phyloP scores from a whole-genome alignment of 2,888 invertebrate genomes.

The Cryptocephalus moraei region DNA sequence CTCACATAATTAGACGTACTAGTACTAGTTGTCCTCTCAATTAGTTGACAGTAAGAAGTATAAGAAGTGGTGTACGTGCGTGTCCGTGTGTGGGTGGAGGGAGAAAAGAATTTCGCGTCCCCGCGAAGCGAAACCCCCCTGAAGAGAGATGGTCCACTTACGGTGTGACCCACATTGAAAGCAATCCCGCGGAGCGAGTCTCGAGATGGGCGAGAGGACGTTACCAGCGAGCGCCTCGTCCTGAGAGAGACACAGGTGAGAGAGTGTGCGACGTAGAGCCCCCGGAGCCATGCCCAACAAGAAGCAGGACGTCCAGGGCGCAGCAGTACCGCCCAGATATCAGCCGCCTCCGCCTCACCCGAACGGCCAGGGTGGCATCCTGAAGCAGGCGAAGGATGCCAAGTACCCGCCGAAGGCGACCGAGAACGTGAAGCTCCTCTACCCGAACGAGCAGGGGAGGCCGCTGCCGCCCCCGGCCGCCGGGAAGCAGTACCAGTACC shows the following conservation, averaged over 20 bases:
- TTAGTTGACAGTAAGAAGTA: too few relatives aligned
- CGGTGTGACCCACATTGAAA: too few relatives aligned
- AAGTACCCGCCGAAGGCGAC: slow-evolving; percentile 9
- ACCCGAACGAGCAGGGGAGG: slow-evolving; percentile 25
- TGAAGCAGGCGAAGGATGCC: slow-evolving; percentile 36
- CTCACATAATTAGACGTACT: too few relatives aligned
- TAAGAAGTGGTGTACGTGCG: too few relatives aligned
- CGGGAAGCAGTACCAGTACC: slow-evolving; percentile 24
- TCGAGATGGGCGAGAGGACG: slow-evolving; percentile 11
- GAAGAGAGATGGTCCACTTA: too few relatives aligned
- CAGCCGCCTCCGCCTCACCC: slow-evolving; percentile 65
- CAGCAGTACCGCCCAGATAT: slow-evolving; percentile 60
- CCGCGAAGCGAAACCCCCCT: slow-evolving; percentile 17
- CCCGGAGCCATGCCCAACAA: slow-evolving; percentile 4
- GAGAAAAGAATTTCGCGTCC: not conserved
- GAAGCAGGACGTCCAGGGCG: slow-evolving; percentile 15
- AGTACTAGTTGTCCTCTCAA: too few relatives aligned
- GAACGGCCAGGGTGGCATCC: slow-evolving; percentile 51
- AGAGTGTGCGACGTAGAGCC: slow-evolving; percentile 35
- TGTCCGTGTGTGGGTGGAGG: too few relatives aligned
- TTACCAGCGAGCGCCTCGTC: not conserved
- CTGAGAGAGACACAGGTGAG: slow-evolving; percentile 33
- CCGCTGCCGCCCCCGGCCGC: slow-evolving; percentile 10
- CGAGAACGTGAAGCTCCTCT: slow-evolving; percentile 15
- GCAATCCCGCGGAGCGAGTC: not conserved